Base-by-base conservation (phyloP, 1,140 invertebrate genomes). In the Halictus rubicundus region DNA sequence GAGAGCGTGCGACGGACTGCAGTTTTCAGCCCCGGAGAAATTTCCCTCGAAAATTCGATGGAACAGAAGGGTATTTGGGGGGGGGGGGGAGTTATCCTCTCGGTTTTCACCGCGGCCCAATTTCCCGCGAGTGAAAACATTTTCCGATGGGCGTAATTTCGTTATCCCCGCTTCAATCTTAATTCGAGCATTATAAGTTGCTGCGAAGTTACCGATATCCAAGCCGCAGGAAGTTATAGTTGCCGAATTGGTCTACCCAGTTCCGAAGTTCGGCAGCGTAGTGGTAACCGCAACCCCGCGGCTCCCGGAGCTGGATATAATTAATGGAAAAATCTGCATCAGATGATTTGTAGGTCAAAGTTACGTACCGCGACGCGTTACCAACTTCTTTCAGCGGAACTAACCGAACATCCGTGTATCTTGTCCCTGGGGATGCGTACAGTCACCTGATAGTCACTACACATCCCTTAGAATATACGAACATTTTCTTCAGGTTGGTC, bases 171-270 rank as follows among this genome's bases (percentile, higher is more conserved):
- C 68, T 78, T 70, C 42, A 63, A 71, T 64, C 68, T 78, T 71
- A 71, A 64, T 63, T 64, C 27, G 60, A 54, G 23, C 59, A 60
- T 64, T 78, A 72, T 72, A 78, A 78, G 76, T 78, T 78, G 27
- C 19, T n/a, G 46, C 59, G 8, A 78, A 78, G 46, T 78, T 78
- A 71, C 46, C 76, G 76, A 78, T 78, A 78, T 71, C 76, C 16
- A 52, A 63, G 27, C 68, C 76, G n/a, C 59, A 21, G 46, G 14
- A 72, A 78, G 68, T 78, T 71, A 54, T 64, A 78, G 68, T 72
- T 54, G 23, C 32, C 32, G 59, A 54, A 71, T 46, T 64, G 68
- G 59, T 64, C 60, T 64, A 54, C 23, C 68, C 32, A 78, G 76
- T 78, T 78, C 21, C 27, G 12, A 78, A 78, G 68, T 78, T 78